Conservation (phyloP, 2,888 invertebrate species). For the Petrolisthes manimaculis region DNA sequence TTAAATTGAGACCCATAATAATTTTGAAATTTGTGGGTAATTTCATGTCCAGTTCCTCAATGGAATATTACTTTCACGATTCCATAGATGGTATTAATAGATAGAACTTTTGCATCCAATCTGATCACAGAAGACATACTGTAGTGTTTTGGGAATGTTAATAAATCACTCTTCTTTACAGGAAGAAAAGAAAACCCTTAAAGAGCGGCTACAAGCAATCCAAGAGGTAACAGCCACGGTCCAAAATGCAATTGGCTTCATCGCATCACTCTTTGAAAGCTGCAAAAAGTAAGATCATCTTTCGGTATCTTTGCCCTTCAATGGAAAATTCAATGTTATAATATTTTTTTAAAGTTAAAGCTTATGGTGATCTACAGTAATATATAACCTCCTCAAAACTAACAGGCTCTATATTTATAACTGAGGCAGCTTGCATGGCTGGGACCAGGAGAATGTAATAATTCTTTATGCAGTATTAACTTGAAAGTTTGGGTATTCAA, state of each 20-base stretch:
- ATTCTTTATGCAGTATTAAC: too few species aligned
- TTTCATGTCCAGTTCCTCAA: neutral
- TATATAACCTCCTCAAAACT: too few species aligned
- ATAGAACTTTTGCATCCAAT: constrained; percentile 8
- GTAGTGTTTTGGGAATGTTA: neutral
- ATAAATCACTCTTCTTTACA: constrained; percentile 68
- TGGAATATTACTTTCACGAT: constrained; percentile 9
- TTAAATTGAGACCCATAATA: too few species aligned
- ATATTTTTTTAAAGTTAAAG: too few species aligned
- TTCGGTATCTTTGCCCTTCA: too few species aligned
- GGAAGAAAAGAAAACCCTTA: constrained; percentile 96
- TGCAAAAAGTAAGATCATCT: constrained; percentile 74
- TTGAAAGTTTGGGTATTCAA: too few species aligned
- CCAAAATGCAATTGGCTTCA: constrained; percentile 77
- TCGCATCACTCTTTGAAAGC: constrained; percentile 66
- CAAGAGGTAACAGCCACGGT: constrained; percentile 98
- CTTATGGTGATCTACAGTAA: too few species aligned
- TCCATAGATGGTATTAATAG: neutral
- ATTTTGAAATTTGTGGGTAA: too few species aligned
- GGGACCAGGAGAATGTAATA: too few species aligned
- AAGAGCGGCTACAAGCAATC: constrained; percentile 92
- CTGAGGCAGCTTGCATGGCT: too few species aligned
- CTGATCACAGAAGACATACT: neutral
- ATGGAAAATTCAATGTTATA: too few species aligned
- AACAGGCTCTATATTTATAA: too few species aligned